These are phyloP conservation scores for Beris morrisii DNA, from an alignment of 2,888 invertebrate species.

Conservation along the genomic window DNA sequence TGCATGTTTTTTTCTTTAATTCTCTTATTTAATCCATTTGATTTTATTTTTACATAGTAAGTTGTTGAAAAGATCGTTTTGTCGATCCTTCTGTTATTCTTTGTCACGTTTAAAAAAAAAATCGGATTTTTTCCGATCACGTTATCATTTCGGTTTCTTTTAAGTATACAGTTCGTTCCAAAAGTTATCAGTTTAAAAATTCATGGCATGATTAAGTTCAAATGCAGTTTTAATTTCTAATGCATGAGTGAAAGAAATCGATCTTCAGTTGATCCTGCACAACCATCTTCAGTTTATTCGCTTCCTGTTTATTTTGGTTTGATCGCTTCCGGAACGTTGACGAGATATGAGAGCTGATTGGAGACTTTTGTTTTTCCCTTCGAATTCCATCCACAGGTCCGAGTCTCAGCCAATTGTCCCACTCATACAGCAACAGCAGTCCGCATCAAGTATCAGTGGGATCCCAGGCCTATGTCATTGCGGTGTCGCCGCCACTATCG, in stretches of 20 bases:
- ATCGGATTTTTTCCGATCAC: neutral
- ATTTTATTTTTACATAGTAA: neutral
- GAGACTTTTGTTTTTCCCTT: neutral
- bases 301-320: slow-evolving; percentile 1
- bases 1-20: neutral
- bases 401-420: slow-evolving; percentile 55
- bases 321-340: neutral
- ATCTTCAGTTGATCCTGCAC: neutral
- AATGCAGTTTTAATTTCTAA: slow-evolving; percentile 15
- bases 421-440: slow-evolving; percentile 55
- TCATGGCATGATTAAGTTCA: slow-evolving; percentile 16
- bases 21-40: neutral
- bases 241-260: slow-evolving; percentile 12
- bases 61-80: too few relatives aligned
- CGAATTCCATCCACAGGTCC: slow-evolving; percentile 46
- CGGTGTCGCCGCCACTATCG: slow-evolving; percentile 51
- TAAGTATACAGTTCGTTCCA: neutral
- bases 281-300: too few relatives aligned
- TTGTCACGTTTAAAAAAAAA: too few relatives aligned
- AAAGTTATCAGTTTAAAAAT: slow-evolving; percentile 1
- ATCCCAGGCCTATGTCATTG: slow-evolving; percentile 57
- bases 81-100: too few relatives aligned
- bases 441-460: slow-evolving; percentile 56
- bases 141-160: neutral
- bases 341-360: too few relatives aligned